Evolutionary conservation across 2,113 vertebrate species (phyloP).

Genomic region (Boulengeromyrus knoepffleri): DNA sequence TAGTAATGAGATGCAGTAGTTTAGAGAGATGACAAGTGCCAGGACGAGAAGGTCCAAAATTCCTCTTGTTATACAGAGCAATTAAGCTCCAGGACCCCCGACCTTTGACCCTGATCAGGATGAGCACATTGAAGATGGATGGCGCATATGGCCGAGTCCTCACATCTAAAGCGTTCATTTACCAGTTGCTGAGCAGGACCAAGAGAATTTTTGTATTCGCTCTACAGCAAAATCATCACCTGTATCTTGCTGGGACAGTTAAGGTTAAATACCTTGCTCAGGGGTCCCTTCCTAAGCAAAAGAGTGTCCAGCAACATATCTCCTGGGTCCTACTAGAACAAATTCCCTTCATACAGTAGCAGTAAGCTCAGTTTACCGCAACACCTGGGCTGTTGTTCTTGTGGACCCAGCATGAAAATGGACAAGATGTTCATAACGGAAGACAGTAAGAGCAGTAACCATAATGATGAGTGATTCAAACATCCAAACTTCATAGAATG

Average conservation of each 20-base stretch:
- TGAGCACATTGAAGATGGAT: not conserved
- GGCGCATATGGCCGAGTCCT: not conserved
- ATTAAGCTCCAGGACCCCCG: not conserved
- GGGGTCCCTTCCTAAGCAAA: not conserved
- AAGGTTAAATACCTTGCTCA: too few relatives aligned
- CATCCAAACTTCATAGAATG: not conserved
- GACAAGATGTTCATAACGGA: not conserved
- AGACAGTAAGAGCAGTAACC: not conserved
- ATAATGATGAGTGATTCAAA: not conserved
- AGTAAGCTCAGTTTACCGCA: not conserved
- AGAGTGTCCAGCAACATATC: not conserved
- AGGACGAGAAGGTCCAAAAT: too few relatives aligned
- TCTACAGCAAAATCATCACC: too few relatives aligned
- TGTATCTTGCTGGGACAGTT: too few relatives aligned
- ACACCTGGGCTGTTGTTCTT: not conserved
- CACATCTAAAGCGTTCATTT: not conserved
- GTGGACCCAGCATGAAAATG: not conserved
- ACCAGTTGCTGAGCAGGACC: not conserved
- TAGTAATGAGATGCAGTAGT: too few relatives aligned
- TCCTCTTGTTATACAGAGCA: too few relatives aligned
- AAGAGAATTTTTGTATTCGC: not conserved
- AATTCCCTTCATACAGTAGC: not conserved
- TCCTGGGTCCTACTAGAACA: not conserved
- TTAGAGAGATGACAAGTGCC: too few relatives aligned
- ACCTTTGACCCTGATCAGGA: not conserved